Conservation (phyloP, 1,140 invertebrate genomes). For the Drosophila bifasciata region DNA sequence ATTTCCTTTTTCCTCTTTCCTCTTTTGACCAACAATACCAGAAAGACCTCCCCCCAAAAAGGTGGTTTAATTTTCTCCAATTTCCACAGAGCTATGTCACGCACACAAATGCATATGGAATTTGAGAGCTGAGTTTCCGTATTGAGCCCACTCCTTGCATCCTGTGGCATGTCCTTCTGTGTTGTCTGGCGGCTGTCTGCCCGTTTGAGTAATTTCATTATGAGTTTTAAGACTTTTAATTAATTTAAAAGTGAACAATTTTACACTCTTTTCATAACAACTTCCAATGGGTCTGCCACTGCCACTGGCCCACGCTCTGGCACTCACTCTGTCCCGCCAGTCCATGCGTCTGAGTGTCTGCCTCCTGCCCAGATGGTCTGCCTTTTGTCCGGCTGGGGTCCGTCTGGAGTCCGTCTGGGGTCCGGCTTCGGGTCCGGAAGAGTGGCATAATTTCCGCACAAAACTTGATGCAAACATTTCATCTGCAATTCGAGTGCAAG, state of each 20-base stretch:
- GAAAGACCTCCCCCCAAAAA: slow-evolving; percentile 22
- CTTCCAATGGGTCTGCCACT: not conserved
- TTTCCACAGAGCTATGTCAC: slow-evolving; percentile 2
- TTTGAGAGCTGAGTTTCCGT: slow-evolving; percentile 19
- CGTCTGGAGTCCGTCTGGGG: not conserved
- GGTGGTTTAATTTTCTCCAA: slow-evolving; percentile 42
- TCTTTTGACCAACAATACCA: slow-evolving; percentile 7
- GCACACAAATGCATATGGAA: too few species aligned
- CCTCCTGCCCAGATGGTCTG: not conserved
- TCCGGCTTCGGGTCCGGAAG: slow-evolving; percentile 51
- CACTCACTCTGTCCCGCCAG: not conserved
- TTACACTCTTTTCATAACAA: slow-evolving; percentile 65
- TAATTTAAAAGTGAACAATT: slow-evolving; percentile 77
- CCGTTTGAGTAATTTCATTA: slow-evolving; percentile 74
- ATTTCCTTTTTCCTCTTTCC: slow-evolving; percentile 34
- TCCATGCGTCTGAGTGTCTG: not conserved
- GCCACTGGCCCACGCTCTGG: not conserved
- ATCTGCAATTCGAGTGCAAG: slow-evolving; percentile 66
- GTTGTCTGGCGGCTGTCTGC: slow-evolving; percentile 22
- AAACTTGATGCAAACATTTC: slow-evolving; percentile 74
- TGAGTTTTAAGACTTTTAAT: slow-evolving; percentile 80
- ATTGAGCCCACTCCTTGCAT: slow-evolving; percentile 22
- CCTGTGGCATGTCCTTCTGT: not conserved
- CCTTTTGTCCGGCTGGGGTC: not conserved
- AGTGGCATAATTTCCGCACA: slow-evolving; percentile 71